phyloP scores from a whole-genome alignment of 2,113 vertebrate genomes.

The Leucosticte australis region DNA sequence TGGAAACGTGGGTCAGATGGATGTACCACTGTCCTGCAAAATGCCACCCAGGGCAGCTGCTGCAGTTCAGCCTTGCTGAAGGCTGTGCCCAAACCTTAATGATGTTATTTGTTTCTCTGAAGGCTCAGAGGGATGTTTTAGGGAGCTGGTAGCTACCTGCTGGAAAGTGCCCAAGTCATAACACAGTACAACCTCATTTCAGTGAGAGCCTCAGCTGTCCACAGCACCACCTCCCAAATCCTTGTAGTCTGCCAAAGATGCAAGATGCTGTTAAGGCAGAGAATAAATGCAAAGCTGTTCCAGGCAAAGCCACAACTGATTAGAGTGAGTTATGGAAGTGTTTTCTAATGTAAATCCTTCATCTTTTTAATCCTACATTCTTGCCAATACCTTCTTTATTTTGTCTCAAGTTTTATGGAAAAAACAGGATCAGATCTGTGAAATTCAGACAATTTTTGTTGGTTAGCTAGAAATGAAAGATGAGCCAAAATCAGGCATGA shows the following conservation, averaged over 20 bases:
- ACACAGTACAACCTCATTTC: background rate
- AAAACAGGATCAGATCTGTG: background rate
- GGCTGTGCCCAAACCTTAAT: background rate
- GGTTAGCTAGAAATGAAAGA: background rate
- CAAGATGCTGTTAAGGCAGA: background rate
- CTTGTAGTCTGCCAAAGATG: background rate
- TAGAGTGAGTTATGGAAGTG: background rate
- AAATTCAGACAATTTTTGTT: background rate
- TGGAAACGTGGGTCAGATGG: background rate
- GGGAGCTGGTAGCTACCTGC: background rate
- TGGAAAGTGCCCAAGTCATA: background rate
- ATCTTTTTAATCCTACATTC: background rate
- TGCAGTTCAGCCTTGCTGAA: background rate
- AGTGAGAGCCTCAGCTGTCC: background rate
- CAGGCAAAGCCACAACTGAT: background rate
- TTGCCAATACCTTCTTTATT: background rate
- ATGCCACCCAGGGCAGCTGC: background rate
- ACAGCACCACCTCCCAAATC: background rate
- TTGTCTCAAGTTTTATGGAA: background rate
- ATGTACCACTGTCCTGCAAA: background rate
- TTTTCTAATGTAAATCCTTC: background rate
- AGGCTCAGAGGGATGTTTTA: background rate
- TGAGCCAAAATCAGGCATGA: slow-evolving; percentile 40
- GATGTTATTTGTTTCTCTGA: background rate
- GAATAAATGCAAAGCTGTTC: background rate